Base-by-base conservation (phyloP, 2,888 invertebrate species). In the Agriopis leucophaearia region DNA sequence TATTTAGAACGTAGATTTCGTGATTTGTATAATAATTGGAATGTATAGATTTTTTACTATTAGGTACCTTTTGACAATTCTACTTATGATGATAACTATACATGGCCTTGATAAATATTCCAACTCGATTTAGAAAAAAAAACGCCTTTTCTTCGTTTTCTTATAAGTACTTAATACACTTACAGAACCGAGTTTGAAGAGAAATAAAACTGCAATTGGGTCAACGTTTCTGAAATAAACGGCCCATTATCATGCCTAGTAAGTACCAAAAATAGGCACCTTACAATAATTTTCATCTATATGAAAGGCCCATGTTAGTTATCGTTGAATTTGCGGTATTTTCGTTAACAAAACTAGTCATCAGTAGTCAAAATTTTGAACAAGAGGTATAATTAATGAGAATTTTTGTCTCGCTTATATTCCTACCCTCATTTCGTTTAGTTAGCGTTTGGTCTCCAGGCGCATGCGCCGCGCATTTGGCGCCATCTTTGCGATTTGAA, bases 1-100 rank as follows among this genome's bases (percentile, higher is more conserved):
- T 75, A 78, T 81, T 84, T 90, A 91, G 88, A 74, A 74, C 64
- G 90, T 92, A 92, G 91, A 78, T 81, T 84, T 87, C 83, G 87
- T 82, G 85, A 84, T 85, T 85, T 86, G 84, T 88, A 86, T 80
- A 70, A 74, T 86, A 79, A 79, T 83, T 81, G 83, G 85, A 82
- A 81, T 82, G 82, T 83, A 81, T 85, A 87, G 86, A 86, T 87
- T 87, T 87, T 87, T 85, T 87, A 86, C 84, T 77, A 78, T 76
- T 77, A 79, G 68, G 68, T 60, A 64, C 77, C 74, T 70, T 64
- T 71, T 74, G 74, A 72, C 78, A 74, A 78, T 38, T 18, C 8
- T 35, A 36, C 38, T 4, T 10, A 66, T 72, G 70, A 58, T 65
- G 59, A 57, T 36, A 67, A 66, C 64, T 56, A 51, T 62, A 71